Evolutionary conservation across 2,797 vertebrate species (phyloP).

Genomic region (Euthynnus affinis): DNA sequence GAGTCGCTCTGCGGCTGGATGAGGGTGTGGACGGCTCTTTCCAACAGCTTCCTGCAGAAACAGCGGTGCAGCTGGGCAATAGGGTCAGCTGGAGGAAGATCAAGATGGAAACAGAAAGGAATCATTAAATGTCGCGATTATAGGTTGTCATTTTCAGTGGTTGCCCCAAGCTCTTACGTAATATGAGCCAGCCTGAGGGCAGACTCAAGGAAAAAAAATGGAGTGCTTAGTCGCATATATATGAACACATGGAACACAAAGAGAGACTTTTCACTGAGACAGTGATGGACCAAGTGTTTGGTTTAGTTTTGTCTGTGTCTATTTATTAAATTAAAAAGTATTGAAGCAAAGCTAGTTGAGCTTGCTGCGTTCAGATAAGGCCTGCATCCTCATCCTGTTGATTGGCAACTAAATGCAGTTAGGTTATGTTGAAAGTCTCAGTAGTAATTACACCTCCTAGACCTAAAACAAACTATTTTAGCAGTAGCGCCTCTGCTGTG

Average conservation of each 20-base stretch:
- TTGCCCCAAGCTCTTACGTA: background rate
- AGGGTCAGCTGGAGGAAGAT: conserved; percentile 88
- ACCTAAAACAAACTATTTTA: too few species aligned
- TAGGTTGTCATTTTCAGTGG: background rate
- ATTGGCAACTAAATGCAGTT: too few species aligned
- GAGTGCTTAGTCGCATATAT: too few species aligned
- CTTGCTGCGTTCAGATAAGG: too few species aligned
- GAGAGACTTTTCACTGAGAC: background rate
- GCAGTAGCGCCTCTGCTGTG: too few species aligned
- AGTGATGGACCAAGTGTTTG: background rate
- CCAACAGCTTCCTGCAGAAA: conserved; percentile 95
- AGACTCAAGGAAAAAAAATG: background rate
- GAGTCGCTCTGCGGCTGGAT: conserved; percentile 91
- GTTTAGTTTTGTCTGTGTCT: too few species aligned
- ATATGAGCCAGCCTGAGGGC: background rate
- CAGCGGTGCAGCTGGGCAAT: conserved; percentile 95
- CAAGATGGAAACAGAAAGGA: background rate
- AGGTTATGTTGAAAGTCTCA: too few species aligned
- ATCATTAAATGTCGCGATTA: background rate
- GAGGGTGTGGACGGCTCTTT: conserved; percentile 92
- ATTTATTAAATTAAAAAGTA: too few species aligned
- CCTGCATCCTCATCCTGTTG: too few species aligned
- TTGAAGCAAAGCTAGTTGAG: too few species aligned
- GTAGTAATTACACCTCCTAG: too few species aligned
- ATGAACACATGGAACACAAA: background rate